Evolutionary conservation across 2,888 invertebrate genomes (phyloP), one percentile per base, ranked within the genome.

Genomic region (Catocala fraxini): DNA sequence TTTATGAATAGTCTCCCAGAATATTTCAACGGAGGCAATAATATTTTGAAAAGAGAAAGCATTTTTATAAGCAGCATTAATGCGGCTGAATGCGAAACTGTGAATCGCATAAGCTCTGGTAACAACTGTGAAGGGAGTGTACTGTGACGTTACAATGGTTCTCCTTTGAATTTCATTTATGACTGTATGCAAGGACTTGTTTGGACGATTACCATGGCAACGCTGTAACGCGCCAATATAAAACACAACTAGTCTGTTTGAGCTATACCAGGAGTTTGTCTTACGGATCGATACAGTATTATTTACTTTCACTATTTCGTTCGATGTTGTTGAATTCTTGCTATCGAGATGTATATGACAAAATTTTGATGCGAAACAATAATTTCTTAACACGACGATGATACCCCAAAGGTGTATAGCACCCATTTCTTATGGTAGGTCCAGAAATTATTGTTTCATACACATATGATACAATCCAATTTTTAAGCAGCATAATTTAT

Each of bases 291-390:
- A 45, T 45, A 48, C 25, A 56, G 42, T 33, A 15, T 7, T 56
- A 13, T 45, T 51, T 51, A 7, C 57, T 51, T 25, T 34, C 13
- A 49, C 43, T 56, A 43, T 47, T 59, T 48, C 11, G 10, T 10
- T 48, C 35, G 7, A 45, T 34, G 11, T 48, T 33, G 13, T 53
- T 43, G 48, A 34, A 15, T 13, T 35, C 7, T 53, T 35, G 42
- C 54, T 63, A 64, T 68, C 61, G 65, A 71, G 56, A 70, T 60
- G 68, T 60, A 45, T 74, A 64, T 63, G 70, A 61, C 68, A 72
- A 71, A 74, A 72, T 75, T 72, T 72, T 53, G 61, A 75, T 56
- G 59, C 39, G 63, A 76, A 76, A 65, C 71, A 67, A 69, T 57
- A 11, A 67, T 62, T 71, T 65, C 58, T 62, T 58, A 39, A 35